Evolutionary conservation across 2,113 vertebrate species (phyloP).

Genomic region (Hydropotes inermis): DNA sequence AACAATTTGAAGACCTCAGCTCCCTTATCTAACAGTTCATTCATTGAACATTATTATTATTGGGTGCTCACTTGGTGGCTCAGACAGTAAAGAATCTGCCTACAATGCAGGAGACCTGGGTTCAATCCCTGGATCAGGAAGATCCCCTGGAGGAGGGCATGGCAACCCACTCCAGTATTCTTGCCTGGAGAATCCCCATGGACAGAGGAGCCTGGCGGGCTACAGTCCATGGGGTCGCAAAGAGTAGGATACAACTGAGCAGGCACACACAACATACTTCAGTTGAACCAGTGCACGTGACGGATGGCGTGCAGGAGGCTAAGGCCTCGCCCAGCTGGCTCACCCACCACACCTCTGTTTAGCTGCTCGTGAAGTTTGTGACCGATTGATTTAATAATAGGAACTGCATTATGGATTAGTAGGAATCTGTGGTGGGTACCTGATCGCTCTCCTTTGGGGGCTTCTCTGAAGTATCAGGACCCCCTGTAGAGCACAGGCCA

Average conservation of each 20-base stretch:
- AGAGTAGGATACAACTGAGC: accelerated
- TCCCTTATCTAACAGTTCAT: not conserved
- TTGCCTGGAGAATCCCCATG: not conserved
- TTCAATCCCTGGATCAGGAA: not conserved
- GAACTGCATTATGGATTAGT: not conserved
- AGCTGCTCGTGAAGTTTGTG: not conserved
- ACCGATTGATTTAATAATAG: not conserved
- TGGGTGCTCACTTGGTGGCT: not conserved
- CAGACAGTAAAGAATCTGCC: not conserved
- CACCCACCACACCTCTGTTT: not conserved
- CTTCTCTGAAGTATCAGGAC: not conserved
- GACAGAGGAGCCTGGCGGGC: not conserved
- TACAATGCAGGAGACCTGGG: not conserved
- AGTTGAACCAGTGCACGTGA: not conserved
- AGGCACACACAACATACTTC: not conserved
- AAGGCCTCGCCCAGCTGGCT: not conserved
- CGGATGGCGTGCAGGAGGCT: not conserved
- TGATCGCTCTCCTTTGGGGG: not conserved
- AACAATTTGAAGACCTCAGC: not conserved
- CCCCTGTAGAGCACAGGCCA: not conserved
- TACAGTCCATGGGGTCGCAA: not conserved
- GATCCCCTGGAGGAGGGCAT: not conserved
- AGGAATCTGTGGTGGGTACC: not conserved
- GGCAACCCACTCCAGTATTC: not conserved
- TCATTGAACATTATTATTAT: not conserved